Percentiles rank a stretch among this genome's conserved stretches.
phyloP scores from a whole-genome alignment of 2,113 vertebrate species.

The Sitta europaea region DNA sequence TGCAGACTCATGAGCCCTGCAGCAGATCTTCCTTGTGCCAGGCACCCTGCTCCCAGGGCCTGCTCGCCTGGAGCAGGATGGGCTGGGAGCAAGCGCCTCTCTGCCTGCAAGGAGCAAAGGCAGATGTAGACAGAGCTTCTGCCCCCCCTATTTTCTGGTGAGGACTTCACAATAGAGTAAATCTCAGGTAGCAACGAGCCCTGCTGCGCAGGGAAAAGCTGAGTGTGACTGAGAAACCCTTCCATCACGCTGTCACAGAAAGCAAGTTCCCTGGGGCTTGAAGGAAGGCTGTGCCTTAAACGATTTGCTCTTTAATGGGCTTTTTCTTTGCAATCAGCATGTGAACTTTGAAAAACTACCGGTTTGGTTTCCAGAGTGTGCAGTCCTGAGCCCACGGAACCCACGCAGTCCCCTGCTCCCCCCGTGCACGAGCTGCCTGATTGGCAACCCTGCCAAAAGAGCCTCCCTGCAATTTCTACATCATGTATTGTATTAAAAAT shows the following conservation, averaged over 20 bases:
- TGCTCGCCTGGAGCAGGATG: background rate
- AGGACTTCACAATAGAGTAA: conserved; percentile 50
- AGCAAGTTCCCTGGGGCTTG: conserved; percentile 57
- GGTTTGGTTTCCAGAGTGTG: background rate
- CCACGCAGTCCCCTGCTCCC: background rate
- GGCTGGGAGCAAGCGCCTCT: background rate
- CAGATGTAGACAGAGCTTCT: background rate
- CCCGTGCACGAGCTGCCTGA: accelerated
- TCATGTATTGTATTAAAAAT: conserved; percentile 35
- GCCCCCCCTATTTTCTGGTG: background rate
- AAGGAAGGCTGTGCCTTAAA: conserved; percentile 61
- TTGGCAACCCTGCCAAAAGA: background rate
- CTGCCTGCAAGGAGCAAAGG: background rate
- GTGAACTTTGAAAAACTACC: conserved; percentile 25
- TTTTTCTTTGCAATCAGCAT: conserved; percentile 66
- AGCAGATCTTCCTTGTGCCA: background rate
- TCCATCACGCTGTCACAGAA: conserved; percentile 62
- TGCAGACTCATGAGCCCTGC: background rate
- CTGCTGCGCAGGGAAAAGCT: conserved; percentile 13
- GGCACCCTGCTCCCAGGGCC: background rate
- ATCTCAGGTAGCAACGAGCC: conserved; percentile 49
- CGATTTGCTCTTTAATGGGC: conserved; percentile 59
- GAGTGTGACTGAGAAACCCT: conserved; percentile 60
- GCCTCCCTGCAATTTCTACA: background rate
- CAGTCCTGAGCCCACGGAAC: background rate